Conservation (phyloP, 2,888 invertebrate genomes). For the Hyppa rectilinea region DNA sequence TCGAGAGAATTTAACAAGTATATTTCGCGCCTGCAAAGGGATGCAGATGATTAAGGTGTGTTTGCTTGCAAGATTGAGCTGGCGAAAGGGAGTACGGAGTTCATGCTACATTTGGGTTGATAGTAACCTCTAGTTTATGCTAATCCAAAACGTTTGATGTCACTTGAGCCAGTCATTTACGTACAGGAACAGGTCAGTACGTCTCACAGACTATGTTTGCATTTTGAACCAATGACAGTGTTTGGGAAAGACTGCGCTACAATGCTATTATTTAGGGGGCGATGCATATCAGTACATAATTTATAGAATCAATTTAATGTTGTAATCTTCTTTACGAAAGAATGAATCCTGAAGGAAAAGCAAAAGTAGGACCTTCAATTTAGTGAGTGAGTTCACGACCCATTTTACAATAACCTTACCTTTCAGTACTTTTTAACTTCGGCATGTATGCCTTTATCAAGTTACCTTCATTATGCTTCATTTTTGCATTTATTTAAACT, state of each 20-base stretch:
- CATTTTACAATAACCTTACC: slow-evolving; percentile 2
- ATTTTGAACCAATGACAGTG: neutral
- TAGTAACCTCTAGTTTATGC: too few species aligned
- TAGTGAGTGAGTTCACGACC: neutral
- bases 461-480: neutral
- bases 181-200: slow-evolving; percentile 5
- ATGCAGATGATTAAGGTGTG: slow-evolving; percentile 19
- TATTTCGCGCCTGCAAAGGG: neutral
- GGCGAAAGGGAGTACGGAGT: slow-evolving; percentile 6
- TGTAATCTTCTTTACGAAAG: neutral
- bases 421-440: neutral
- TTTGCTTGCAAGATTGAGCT: slow-evolving; percentile 17
- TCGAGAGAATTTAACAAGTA: neutral
- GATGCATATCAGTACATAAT: too few species aligned
- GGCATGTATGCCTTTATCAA: neutral
- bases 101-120: too few species aligned
- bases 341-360: neutral
- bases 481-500: slow-evolving; percentile 30
- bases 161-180: slow-evolving; percentile 15
- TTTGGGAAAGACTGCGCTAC: neutral
- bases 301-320: neutral
- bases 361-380: neutral
- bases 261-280: neutral
- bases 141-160: slow-evolving; percentile 42
- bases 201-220: neutral